Base-by-base conservation (phyloP, 2,888 invertebrate genomes). In the Diarsia mendica region DNA sequence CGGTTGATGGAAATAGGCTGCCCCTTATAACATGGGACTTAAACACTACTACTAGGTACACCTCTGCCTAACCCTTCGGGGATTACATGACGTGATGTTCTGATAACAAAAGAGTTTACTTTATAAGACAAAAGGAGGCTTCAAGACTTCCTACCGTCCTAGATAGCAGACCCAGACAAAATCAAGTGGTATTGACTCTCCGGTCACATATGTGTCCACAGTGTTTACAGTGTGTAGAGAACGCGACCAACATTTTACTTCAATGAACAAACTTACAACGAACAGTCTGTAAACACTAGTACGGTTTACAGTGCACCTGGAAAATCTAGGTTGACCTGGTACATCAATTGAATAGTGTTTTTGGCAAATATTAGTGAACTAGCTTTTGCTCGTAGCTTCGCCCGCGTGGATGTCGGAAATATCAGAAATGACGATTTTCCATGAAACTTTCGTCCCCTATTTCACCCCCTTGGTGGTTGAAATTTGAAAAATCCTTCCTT, bases 151-250 rank as follows among this genome's bases (percentile, higher is more conserved):
- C 53, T 11, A 39, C 13, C 28, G 11, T n/a, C 33, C 15, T 28
- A 58, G 33, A 6, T 69, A 28, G 11, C 44, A 13, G 13, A 61
- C 18, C 28, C 53, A 33, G 46, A 28, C 20, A 28, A n/a, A 71
- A 60, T 71, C 71, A 60, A 70, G 51, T 10, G 11, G 8, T 15
- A 33, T 63, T 39, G 23, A 20, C 23, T 73, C 11, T 23, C 6
- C 61, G 33, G 72, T 33, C 33, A 73, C 20, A 23, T 39, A 39
- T 46, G 20, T 73, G 53, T 55, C 46, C 20, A 74, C 23, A 39
- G 46, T 63, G 63, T 63, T 72, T 48, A 20, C 46, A 39, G 33
- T n/a, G 23, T 23, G 49, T 28, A 28, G 44, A 11, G 63, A 48
- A 73, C 13, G 15, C 15, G 20, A 48, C 39, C 39, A 58, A 2